phyloP scores from a whole-genome alignment of 2,888 invertebrate genomes.

The Hemistola chrysoprasaria region DNA sequence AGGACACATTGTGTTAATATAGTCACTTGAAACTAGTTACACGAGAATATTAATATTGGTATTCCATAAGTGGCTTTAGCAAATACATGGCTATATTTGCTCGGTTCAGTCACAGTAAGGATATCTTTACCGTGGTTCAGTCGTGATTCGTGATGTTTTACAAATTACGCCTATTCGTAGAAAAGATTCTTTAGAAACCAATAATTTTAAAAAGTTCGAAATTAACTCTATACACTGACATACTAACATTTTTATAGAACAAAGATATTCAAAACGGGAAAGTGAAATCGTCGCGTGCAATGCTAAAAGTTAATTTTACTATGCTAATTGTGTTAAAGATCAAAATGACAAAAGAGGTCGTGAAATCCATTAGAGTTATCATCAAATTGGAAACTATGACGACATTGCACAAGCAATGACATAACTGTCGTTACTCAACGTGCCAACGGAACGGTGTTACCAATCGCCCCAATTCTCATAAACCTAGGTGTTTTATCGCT shows the following conservation, averaged over 20 bases:
- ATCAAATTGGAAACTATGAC: slow-evolving; percentile 5
- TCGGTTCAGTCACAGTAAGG: not conserved
- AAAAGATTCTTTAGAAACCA: too few relatives aligned
- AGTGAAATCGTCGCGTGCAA: too few relatives aligned
- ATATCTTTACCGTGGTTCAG: too few relatives aligned
- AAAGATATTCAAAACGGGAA: too few relatives aligned
- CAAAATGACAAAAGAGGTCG: too few relatives aligned
- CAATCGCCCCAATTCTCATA: slow-evolving; percentile 16
- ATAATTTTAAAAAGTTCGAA: too few relatives aligned
- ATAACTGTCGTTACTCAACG: slow-evolving; percentile 15
- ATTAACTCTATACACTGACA: too few relatives aligned
- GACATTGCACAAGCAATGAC: slow-evolving; percentile 2
- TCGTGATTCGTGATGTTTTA: too few relatives aligned
- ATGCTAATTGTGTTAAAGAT: too few relatives aligned
- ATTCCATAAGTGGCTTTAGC: slow-evolving; percentile 6
- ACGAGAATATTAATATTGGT: slow-evolving; percentile 5
- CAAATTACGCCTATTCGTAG: too few relatives aligned
- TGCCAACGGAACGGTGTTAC: slow-evolving; percentile 7
- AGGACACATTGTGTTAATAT: not conserved
- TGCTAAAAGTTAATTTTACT: too few relatives aligned
- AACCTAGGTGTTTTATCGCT: not conserved
- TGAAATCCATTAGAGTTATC: not conserved
- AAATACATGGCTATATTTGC: slow-evolving; percentile 11
- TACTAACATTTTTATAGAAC: too few relatives aligned
- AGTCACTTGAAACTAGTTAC: slow-evolving; percentile 6